Conservation (phyloP, 1,140 invertebrate genomes). For the Melanaphis sacchari region DNA sequence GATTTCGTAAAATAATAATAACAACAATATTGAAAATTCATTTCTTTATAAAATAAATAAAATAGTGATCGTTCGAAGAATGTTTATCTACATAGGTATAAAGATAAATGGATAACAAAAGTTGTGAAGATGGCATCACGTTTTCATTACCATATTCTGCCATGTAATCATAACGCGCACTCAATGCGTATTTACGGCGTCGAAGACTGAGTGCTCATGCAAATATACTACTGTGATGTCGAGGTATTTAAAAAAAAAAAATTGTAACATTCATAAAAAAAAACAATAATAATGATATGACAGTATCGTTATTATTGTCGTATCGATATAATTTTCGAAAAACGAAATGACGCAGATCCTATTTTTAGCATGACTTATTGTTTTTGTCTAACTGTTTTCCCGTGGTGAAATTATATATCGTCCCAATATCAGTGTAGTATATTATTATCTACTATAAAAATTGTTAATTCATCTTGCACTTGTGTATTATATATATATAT, state of each 20-base stretch:
- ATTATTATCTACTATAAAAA: too few species aligned
- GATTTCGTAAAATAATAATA: neutral
- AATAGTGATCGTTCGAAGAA: neutral
- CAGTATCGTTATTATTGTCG: neutral
- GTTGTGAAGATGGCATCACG: neutral
- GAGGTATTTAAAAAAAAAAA: neutral
- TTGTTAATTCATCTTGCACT: too few species aligned
- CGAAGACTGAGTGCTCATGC: neutral
- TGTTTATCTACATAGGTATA: too few species aligned
- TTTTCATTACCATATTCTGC: neutral
- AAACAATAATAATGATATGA: neutral
- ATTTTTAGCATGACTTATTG: too few species aligned
- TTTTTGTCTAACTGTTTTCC: too few species aligned
- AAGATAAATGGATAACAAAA: constrained; percentile 32
- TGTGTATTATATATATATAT: too few species aligned
- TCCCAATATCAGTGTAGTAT: too few species aligned
- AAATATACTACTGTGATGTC: neutral
- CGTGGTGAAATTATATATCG: too few species aligned
- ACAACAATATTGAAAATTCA: neutral
- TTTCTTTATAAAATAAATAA: neutral
- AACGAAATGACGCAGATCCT: neutral
- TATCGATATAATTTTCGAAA: too few species aligned
- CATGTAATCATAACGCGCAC: neutral
- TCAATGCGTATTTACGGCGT: neutral
- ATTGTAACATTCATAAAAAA: neutral